Conservation (phyloP, 1,140 invertebrate genomes). For the Plutomurus gul region DNA sequence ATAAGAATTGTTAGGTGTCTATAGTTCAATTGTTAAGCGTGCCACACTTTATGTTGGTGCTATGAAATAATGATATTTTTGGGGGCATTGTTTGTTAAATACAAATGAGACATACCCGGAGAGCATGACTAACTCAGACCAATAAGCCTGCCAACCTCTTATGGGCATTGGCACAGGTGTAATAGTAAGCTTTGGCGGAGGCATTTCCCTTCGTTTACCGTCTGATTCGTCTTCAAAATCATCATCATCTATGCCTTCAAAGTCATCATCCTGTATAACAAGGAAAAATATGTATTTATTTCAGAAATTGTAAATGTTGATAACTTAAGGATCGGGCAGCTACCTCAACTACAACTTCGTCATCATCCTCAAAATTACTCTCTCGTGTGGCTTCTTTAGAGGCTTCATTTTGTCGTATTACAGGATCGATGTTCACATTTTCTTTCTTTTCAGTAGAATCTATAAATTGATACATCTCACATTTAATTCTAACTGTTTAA, state of each 20-base stretch:
- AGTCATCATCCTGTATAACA: slow-evolving; percentile 49
- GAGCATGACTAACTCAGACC: slow-evolving; percentile 49
- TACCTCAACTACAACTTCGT: slow-evolving; percentile 51
- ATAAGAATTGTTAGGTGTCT: no score
- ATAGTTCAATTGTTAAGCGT: no score
- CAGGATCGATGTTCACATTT: neutral
- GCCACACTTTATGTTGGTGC: no score
- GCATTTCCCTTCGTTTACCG: slow-evolving; percentile 30
- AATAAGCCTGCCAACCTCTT: slow-evolving; percentile 52
- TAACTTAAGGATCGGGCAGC: neutral
- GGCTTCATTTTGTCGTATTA: neutral
- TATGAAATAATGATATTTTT: no score
- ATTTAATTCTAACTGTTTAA: neutral
- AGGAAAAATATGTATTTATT: slow-evolving; percentile 1
- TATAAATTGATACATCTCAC: neutral
- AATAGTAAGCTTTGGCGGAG: slow-evolving; percentile 52
- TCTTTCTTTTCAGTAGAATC: neutral
- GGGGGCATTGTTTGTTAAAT: no score
- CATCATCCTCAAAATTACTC: slow-evolving; percentile 41
- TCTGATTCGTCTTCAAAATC: slow-evolving; percentile 50
- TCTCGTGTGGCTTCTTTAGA: neutral
- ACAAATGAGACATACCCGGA: no score
- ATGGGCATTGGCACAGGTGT: slow-evolving; percentile 50
- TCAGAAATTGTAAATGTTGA: neutral
- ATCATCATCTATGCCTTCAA: slow-evolving; percentile 51